Percentiles rank a stretch among this genome's conserved stretches.
phyloP scores from a whole-genome alignment of 1,140 invertebrate species.

The Drosophila sproati region DNA sequence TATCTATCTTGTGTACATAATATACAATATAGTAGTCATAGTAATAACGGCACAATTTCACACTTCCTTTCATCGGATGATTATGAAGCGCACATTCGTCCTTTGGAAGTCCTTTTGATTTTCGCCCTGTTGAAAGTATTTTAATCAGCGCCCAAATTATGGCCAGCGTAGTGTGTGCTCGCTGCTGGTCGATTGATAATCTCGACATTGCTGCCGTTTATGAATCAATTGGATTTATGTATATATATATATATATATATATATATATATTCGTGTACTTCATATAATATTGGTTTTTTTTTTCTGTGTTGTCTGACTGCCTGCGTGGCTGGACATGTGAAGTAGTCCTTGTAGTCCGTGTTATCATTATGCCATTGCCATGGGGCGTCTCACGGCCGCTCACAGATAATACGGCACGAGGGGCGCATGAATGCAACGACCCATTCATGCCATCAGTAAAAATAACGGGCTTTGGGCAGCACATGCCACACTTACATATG shows the following conservation, averaged over 20 bases:
- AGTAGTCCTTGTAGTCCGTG: slow-evolving; percentile 2
- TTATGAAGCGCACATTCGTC: slow-evolving; percentile 2
- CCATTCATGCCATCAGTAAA: slow-evolving; percentile 70
- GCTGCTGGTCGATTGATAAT: not conserved
- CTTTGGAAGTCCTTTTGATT: slow-evolving; percentile 15
- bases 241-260: not conserved
- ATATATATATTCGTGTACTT: not conserved
- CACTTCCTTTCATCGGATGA: slow-evolving; percentile 46
- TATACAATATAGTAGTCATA: slow-evolving; percentile 19
- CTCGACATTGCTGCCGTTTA: slow-evolving; percentile 36
- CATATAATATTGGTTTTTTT: not conserved
- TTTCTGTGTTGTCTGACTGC: slow-evolving; percentile 6
- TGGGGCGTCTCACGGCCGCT: slow-evolving; percentile 27
- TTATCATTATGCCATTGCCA: slow-evolving; percentile 46
- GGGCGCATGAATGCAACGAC: slow-evolving; percentile 47
- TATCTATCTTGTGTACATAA: not conserved
- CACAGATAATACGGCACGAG: slow-evolving; percentile 39
- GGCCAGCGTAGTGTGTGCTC: not conserved
- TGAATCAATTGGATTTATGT: slow-evolving; percentile 51
- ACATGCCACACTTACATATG: slow-evolving; percentile 1
- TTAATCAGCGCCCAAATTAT: slow-evolving; percentile 41
- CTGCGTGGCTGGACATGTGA: slow-evolving; percentile 5
- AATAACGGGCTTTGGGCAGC: slow-evolving; percentile 34
- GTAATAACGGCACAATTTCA: slow-evolving; percentile 41
- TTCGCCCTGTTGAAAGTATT: slow-evolving; percentile 32